Conservation (phyloP, 2,888 invertebrate species). For the Temnothorax ravouxi region DNA sequence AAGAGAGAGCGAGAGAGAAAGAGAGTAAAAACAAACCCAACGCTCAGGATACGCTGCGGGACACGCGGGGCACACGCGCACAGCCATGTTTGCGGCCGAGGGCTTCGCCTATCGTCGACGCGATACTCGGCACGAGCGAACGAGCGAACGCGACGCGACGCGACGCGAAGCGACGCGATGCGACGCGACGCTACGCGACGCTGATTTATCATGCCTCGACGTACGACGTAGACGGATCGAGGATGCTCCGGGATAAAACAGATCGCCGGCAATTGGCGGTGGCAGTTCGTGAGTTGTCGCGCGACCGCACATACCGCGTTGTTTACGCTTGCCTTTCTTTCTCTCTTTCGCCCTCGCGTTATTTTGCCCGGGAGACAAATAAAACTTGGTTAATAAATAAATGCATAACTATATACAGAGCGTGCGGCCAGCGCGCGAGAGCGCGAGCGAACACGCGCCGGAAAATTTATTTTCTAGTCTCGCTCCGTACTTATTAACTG, state of each 20-base stretch:
- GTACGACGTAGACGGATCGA: conserved; percentile 77
- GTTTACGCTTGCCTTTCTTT: conserved; percentile 10
- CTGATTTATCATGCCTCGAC: conserved; percentile 77
- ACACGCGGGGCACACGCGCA: not conserved
- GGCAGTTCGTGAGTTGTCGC: conserved; percentile 75
- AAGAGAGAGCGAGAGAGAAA: not conserved
- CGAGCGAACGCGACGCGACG: not conserved
- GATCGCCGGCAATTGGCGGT: conserved; percentile 75
- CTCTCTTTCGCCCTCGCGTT: conserved; percentile 55
- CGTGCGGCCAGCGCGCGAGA: conserved; percentile 5
- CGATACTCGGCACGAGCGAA: conserved; percentile 34
- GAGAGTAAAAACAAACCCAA: conserved; percentile 2
- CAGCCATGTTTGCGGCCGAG: conserved; percentile 16
- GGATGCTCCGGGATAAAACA: conserved; percentile 74
- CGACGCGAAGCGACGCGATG: not conserved
- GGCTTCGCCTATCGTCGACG: conserved; percentile 37
- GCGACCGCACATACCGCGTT: conserved; percentile 57
- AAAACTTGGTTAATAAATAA: conserved; percentile 76
- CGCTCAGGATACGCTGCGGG: not conserved
- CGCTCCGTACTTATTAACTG: conserved; percentile 53
- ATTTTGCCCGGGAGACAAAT: conserved; percentile 69
- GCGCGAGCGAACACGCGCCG: conserved; percentile 10
- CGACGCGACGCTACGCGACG: conserved; percentile 67
- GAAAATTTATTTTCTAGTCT: conserved; percentile 63
- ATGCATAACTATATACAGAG: conserved; percentile 71